Base-by-base conservation (phyloP, 2,888 invertebrate genomes). In the Drosophila picticornis region DNA sequence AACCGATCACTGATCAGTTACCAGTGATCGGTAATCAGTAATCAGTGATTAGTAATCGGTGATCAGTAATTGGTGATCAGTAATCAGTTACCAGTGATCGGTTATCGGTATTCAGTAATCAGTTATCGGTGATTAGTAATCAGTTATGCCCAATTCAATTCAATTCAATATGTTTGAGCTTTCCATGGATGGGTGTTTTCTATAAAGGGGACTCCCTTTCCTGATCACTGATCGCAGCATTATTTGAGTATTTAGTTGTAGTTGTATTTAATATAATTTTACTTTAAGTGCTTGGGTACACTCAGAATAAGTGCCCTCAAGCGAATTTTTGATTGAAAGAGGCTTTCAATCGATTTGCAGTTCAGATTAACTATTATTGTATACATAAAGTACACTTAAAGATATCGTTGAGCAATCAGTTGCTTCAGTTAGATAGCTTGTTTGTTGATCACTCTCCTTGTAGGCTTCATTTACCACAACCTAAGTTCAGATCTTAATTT, bases 1-100 rank as follows among this genome's bases (percentile, higher is more conserved):
- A 78, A 77, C 64, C 52, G 65, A 40, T 79, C 58, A 19, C 22
- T 34, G 53, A 31, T 53, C 19, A 25, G 36, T 4, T 0, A 34
- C 11, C 34, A 4, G 34, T 34, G 13, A 5, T 34, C 34, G 34
- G 0, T 13, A 1, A 13, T 34, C 34, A 13, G 34, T 13, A 0
- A 31, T 31, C 9, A 1, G 1, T 11, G 10, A 34, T 1, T 11
- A 4, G 0, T 13, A 13, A 34, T 13, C 13, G 0, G 34, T 34
- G 0, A 36, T 36, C 16, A 0, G 34, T 16, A 2, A 34, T 5
- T 16, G 0, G 2, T 34, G 0, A 5, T 34, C 34, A 0, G 16
- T 5, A 0, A 16, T 5, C 34, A 0, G 16, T 31, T 1, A 10
- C 2, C 31, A 1, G 13, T 34, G 0, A 34, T 2, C 13, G 0